Conservation (phyloP, 2,113 vertebrate species). For the Lasiurus cinereus region DNA sequence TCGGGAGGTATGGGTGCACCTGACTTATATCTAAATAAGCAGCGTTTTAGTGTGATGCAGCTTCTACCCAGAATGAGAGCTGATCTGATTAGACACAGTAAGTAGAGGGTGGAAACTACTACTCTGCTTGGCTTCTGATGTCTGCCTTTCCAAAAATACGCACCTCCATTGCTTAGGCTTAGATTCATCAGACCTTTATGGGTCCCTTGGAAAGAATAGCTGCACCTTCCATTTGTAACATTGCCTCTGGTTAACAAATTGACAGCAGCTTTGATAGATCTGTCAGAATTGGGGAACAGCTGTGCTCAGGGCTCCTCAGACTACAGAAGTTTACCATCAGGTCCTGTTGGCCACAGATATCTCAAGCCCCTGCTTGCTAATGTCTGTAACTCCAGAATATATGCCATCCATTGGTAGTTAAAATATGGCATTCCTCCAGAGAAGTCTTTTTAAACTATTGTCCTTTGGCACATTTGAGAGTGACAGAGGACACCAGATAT, state of each 20-base stretch:
- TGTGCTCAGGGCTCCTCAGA: background rate
- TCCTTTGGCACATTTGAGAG: conserved; percentile 32
- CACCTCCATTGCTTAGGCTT: background rate
- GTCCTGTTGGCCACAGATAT: background rate
- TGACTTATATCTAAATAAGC: background rate
- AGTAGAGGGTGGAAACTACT: conserved; percentile 14
- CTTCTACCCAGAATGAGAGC: background rate
- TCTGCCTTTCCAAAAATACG: conserved; percentile 63
- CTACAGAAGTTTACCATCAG: background rate
- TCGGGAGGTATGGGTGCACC: background rate
- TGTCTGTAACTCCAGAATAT: background rate
- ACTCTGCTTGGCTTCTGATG: conserved; percentile 25
- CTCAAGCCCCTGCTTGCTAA: background rate
- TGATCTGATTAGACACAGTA: conserved; percentile 31
- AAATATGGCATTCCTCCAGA: background rate
- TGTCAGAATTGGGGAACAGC: background rate
- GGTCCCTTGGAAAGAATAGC: conserved; percentile 43
- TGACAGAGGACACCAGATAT: background rate
- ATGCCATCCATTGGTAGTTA: background rate
- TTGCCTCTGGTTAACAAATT: conserved; percentile 53
- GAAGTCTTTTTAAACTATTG: background rate
- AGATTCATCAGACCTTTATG: conserved; percentile 2
- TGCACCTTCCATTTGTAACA: background rate
- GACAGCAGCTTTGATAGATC: background rate
- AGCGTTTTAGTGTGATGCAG: background rate